phyloP scores from a whole-genome alignment of 2,113 vertebrate species.

The Corynorhinus townsendii region DNA sequence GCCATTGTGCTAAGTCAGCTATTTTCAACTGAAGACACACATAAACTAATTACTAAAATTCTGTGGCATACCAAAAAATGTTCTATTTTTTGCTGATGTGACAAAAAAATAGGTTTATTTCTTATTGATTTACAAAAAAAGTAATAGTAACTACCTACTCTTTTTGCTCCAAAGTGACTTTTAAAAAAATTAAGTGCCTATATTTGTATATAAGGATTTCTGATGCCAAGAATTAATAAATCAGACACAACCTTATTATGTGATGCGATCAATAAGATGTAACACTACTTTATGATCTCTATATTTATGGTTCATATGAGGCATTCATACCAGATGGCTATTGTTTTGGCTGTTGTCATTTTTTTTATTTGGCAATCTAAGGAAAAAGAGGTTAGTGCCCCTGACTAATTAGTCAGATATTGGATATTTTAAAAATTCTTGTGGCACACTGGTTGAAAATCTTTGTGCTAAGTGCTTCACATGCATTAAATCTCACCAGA shows the following conservation, averaged over 20 bases:
- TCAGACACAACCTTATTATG: neutral
- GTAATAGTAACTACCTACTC: neutral
- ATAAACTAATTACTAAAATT: neutral
- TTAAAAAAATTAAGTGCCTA: neutral
- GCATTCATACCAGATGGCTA: neutral
- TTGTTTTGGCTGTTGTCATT: neutral
- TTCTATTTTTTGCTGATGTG: neutral
- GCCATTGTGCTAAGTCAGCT: neutral
- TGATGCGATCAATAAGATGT: neutral
- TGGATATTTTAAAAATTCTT: neutral
- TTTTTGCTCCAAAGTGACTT: neutral
- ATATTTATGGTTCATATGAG: neutral
- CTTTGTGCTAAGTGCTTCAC: neutral
- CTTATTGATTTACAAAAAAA: neutral
- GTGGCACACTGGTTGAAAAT: neutral
- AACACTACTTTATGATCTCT: neutral
- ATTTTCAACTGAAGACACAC: fast-evolving
- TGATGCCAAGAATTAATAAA: neutral
- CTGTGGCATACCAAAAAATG: neutral
- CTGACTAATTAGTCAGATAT: neutral
- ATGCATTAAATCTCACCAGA: neutral
- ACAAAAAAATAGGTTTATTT: neutral
- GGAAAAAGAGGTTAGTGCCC: neutral
- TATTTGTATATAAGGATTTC: neutral
- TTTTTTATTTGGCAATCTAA: neutral